phyloP scores from a whole-genome alignment of 2,797 vertebrate species.

The Coracias cyanogaster region DNA sequence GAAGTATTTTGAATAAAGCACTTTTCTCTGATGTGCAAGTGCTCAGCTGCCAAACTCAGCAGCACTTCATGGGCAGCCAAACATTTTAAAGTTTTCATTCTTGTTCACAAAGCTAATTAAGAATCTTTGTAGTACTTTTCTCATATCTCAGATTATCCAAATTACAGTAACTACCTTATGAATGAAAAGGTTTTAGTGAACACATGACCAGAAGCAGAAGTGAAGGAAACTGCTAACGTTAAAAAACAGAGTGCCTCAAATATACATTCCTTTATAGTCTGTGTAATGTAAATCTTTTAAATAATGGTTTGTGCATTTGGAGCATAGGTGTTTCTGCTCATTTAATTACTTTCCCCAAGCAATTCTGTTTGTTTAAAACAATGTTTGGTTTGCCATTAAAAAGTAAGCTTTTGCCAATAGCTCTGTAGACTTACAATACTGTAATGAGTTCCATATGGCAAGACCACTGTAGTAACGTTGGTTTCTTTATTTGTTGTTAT shows the following conservation, averaged over 20 bases:
- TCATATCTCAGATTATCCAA: not conserved
- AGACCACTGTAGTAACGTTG: not conserved
- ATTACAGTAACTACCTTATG: not conserved
- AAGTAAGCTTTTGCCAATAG: constrained; percentile 28
- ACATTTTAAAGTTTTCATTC: constrained; percentile 1
- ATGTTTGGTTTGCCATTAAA: constrained; percentile 23
- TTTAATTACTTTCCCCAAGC: constrained; percentile 13
- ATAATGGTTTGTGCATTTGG: not conserved
- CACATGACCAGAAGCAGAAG: not conserved
- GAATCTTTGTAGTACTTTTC: not conserved
- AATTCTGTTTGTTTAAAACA: constrained; percentile 23
- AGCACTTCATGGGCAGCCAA: not conserved
- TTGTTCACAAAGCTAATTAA: constrained; percentile 56
- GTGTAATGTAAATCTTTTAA: not conserved
- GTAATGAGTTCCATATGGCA: constrained; percentile 55
- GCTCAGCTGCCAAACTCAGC: constrained; percentile 18
- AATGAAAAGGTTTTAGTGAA: not conserved
- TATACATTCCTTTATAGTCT: not conserved
- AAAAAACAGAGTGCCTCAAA: not conserved
- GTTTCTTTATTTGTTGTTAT: not conserved
- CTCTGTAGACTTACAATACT: constrained; percentile 18
- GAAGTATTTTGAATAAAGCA: not conserved
- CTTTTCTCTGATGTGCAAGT: not conserved
- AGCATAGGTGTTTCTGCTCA: not conserved
- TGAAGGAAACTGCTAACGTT: not conserved